phyloP scores from a whole-genome alignment of 2,797 vertebrate genomes.

The Halcyon leucocephala region DNA sequence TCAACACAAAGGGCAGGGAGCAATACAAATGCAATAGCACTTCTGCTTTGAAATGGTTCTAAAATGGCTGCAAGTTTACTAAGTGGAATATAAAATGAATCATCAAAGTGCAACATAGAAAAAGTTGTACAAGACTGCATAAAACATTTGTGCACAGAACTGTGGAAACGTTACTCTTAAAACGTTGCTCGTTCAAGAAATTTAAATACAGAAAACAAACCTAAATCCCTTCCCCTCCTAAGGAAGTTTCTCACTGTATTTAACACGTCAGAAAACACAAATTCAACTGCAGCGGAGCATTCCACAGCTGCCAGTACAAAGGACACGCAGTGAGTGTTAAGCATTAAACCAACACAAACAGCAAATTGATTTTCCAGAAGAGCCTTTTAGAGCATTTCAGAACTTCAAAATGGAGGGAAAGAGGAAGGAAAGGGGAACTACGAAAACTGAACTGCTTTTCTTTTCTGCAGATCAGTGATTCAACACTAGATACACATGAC shows the following conservation, averaged over 20 bases:
- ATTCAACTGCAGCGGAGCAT: slow-evolving; percentile 9
- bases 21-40: background rate
- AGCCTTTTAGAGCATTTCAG: slow-evolving; percentile 9
- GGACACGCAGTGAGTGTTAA: slow-evolving; percentile 29
- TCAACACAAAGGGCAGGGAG: background rate
- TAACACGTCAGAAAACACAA: background rate
- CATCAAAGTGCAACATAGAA: background rate
- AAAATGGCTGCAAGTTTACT: background rate
- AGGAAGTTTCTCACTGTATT: background rate
- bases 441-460: background rate
- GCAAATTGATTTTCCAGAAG: slow-evolving; percentile 40
- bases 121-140: background rate
- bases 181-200: background rate
- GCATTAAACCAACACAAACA: slow-evolving; percentile 64
- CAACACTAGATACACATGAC: background rate
- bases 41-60: background rate
- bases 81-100: background rate
- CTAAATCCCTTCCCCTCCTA: background rate
- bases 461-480: background rate
- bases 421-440: background rate
- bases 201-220: background rate
- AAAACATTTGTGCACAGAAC: background rate
- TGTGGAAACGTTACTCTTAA: background rate
- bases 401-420: slow-evolving; percentile 5
- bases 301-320: slow-evolving; percentile 48